phyloP scores from a whole-genome alignment of 1,140 invertebrate species.

The Heliconius congener region DNA sequence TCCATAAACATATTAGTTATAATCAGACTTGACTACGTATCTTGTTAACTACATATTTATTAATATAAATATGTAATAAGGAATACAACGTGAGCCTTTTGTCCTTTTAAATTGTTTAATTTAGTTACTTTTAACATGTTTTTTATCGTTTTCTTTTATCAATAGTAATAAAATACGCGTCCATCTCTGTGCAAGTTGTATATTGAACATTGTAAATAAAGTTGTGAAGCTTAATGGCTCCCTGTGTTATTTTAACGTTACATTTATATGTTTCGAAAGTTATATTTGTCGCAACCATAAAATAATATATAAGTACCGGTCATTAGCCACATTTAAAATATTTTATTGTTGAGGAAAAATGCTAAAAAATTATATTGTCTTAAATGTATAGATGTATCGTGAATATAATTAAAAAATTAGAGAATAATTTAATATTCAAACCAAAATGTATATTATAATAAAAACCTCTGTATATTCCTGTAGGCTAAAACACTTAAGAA shows the following conservation, averaged over 20 bases:
- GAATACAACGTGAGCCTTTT: too few relatives aligned
- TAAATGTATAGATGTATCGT: background rate
- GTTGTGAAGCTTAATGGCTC: slow-evolving; percentile 37
- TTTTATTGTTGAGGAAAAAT: background rate
- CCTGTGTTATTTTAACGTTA: slow-evolving; percentile 33
- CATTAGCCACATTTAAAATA: background rate
- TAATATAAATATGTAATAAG: background rate
- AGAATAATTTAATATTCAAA: too few relatives aligned
- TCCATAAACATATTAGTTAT: too few relatives aligned
- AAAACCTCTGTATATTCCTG: too few relatives aligned
- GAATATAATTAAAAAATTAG: background rate
- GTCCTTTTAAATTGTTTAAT: too few relatives aligned
- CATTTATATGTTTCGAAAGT: slow-evolving; percentile 31
- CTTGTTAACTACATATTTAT: background rate
- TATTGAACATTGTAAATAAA: slow-evolving; percentile 32
- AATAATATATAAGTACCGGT: slow-evolving; percentile 20
- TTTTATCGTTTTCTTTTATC: background rate
- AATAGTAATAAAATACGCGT: background rate
- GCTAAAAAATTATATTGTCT: background rate
- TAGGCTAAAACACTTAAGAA: too few relatives aligned
- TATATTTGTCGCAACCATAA: slow-evolving; percentile 33
- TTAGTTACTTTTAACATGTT: background rate
- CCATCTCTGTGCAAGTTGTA: background rate
- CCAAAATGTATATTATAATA: too few relatives aligned
- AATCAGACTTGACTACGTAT: too few relatives aligned